phyloP scores from a whole-genome alignment of 2,888 invertebrate genomes.

The Plemyria rubiginata region DNA sequence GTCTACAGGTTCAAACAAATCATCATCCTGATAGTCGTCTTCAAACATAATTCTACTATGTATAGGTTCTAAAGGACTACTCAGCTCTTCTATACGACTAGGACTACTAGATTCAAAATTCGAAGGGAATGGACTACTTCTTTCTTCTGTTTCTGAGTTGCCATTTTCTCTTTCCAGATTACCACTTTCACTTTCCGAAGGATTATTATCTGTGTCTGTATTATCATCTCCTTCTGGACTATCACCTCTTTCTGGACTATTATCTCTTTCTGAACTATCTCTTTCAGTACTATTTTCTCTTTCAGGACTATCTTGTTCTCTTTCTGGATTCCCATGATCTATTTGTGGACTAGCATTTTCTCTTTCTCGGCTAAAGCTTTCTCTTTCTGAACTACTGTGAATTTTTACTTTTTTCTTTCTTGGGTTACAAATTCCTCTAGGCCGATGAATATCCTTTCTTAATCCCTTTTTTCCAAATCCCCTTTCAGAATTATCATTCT shows the following conservation, averaged over 20 bases:
- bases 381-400: too few species aligned
- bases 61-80: constrained; percentile 1
- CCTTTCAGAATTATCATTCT: not conserved
- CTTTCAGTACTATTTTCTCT: not conserved
- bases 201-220: too few species aligned
- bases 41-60: constrained; percentile 20
- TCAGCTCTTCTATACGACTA: not conserved
- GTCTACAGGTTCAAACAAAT: constrained; percentile 16
- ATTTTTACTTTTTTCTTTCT: too few species aligned
- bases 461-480: too few species aligned
- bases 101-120: constrained; percentile 1
- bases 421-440: too few species aligned
- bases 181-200: not conserved
- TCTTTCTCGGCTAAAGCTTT: too few species aligned
- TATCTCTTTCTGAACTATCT: not conserved
- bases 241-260: not conserved
- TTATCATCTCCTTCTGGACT: not conserved
- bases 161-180: not conserved
- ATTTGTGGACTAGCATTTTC: not conserved
- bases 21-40: constrained; percentile 27
- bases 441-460: too few species aligned
- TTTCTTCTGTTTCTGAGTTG: not conserved
- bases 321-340: not conserved
- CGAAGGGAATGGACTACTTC: not conserved
- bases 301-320: not conserved